Evolutionary conservation across 2,888 invertebrate species (phyloP).

Genomic region (Euplagia quadripunctaria): DNA sequence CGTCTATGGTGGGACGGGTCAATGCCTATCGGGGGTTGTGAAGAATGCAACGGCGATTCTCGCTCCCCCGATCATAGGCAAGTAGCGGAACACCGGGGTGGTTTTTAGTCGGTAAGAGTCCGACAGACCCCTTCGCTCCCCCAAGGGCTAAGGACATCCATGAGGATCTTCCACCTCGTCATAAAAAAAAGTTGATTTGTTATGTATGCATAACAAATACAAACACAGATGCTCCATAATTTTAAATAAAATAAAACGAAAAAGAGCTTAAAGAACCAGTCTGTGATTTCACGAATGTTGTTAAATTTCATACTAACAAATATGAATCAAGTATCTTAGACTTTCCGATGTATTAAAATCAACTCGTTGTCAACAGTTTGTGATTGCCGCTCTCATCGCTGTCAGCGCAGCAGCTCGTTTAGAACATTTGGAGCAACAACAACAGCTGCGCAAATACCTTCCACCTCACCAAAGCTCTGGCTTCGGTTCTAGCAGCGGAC

Average conservation of each 20-base stretch:
- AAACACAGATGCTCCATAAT: background rate
- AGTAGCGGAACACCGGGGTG: too few relatives aligned
- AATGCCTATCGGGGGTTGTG: too few relatives aligned
- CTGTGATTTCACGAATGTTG: background rate
- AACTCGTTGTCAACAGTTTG: conserved; percentile 62
- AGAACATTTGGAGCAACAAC: conserved; percentile 70
- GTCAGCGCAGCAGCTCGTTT: conserved; percentile 74
- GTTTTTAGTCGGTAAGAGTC: too few relatives aligned
- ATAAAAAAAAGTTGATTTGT: too few relatives aligned
- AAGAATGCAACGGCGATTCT: too few relatives aligned
- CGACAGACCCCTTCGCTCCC: too few relatives aligned
- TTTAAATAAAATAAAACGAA: too few relatives aligned
- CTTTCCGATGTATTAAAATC: background rate
- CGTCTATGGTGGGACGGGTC: too few relatives aligned
- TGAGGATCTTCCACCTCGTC: too few relatives aligned
- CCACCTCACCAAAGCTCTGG: conserved; percentile 66
- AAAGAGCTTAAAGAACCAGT: background rate
- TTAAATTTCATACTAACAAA: background rate
- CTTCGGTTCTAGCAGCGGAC: conserved; percentile 3
- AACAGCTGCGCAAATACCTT: conserved; percentile 67
- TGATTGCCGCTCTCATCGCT: conserved; percentile 73
- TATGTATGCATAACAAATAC: too few relatives aligned
- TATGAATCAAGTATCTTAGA: background rate
- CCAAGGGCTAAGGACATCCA: too few relatives aligned
- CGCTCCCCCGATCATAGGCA: too few relatives aligned